Base-by-base conservation (phyloP, 2,113 vertebrate species). In the Syrmaticus mikado region DNA sequence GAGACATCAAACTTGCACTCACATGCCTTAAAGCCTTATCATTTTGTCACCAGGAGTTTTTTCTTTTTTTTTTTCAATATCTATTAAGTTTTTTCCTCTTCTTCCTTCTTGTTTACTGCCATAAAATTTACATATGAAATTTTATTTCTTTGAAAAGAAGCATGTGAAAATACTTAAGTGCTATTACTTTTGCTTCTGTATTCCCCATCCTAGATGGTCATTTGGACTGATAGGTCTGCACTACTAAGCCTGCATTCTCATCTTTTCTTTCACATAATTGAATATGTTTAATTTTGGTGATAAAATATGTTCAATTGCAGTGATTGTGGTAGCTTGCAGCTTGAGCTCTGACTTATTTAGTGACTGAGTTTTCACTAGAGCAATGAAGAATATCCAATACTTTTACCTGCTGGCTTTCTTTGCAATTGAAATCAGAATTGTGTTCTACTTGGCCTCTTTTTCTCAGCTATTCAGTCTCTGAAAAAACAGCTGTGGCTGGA, bases 351-450 rank as follows among this genome's bases (percentile, higher is more conserved):
- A 52, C 48, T 85, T 73, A 53, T 4, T 36, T 45, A 66, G n/a
- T 32, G 24, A 86, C 2, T 55, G 52, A 76, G 12, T 74, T 90
- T 90, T 89, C 45, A 70, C 34, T 40, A 15, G 14, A 83, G 16
- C 50, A 81, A 60, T 64, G 21, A 77, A 86, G 78, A 92, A 74
- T 52, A 74, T 10, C 13, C 21, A 67, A 12, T 64, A 19, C 53
- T 89, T 84, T 52, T 65, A 94, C 40, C n/a, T 89, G n/a, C 53
- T 73, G 48, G 16, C 25, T 82, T 81, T 75, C 71, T 85, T 92
- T 88, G 68, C 85, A 90, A 52, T 41, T 95, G 28, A 77, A 94
- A 90, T 88, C 25, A 84, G 65, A 90, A 36, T 64, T 90, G 60
- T 71, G 28, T 92, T 94, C 62, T 62, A 27, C 58, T 85, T 80